Evolutionary conservation across 2,113 vertebrate species (phyloP).

Genomic region (Dascyllus trimaculatus): DNA sequence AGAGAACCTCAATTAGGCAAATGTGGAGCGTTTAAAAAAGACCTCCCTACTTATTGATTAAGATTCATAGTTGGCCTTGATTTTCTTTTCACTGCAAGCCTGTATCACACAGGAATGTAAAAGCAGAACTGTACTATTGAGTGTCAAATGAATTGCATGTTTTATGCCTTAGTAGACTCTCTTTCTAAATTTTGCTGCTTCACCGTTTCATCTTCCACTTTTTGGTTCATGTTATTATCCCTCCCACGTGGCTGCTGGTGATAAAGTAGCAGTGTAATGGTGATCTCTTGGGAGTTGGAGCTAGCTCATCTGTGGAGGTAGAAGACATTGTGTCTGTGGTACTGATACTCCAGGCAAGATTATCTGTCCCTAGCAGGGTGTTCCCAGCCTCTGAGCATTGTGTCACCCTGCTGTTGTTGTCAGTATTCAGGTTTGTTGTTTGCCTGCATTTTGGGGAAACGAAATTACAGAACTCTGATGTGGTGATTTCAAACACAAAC

Average conservation of each 20-base stretch:
- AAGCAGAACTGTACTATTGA: slow-evolving; percentile 46
- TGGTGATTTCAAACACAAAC: background rate
- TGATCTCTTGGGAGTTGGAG: slow-evolving; percentile 60
- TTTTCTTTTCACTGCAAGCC: slow-evolving; percentile 29
- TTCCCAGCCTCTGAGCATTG: slow-evolving; percentile 23
- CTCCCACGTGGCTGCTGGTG: slow-evolving; percentile 61
- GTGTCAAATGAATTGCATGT: slow-evolving; percentile 20
- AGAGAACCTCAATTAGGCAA: slow-evolving; percentile 74
- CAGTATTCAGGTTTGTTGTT: slow-evolving; percentile 2
- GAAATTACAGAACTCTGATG: background rate
- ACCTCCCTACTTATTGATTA: slow-evolving; percentile 63
- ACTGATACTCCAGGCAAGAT: slow-evolving; percentile 36
- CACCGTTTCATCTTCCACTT: slow-evolving; percentile 37
- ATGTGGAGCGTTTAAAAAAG: slow-evolving; percentile 69
- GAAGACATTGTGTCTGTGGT: slow-evolving; percentile 57
- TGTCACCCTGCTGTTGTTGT: slow-evolving; percentile 31
- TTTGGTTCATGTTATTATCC: slow-evolving; percentile 49
- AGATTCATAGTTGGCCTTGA: slow-evolving; percentile 60
- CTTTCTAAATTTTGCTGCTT: slow-evolving; percentile 26
- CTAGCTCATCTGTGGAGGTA: slow-evolving; percentile 37
- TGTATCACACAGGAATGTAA: slow-evolving; percentile 30
- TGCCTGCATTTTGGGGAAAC: slow-evolving; percentile 15
- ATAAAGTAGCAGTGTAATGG: slow-evolving; percentile 61
- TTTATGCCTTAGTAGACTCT: background rate
- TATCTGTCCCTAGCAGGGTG: slow-evolving; percentile 48